Evolutionary conservation across 2,888 invertebrate genomes (phyloP), one percentile per base, ranked within the genome.

Genomic region (Pristionchus maxplancki): DNA sequence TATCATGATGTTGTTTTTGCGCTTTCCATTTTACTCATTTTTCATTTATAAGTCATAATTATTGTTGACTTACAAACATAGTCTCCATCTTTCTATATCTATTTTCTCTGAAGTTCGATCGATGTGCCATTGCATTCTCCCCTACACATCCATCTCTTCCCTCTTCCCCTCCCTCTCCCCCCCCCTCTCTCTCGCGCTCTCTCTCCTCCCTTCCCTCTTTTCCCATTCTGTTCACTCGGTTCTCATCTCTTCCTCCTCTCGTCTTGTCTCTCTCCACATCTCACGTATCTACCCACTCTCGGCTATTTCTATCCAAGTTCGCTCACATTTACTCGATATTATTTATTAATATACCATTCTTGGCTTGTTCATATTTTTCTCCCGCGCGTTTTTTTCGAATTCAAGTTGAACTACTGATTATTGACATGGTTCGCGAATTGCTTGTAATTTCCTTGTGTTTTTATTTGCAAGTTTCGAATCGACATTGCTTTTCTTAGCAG

Each of bases 31-130:
- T 5, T 31, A 4, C 40, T 5, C 9, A 1, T 71, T 4, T 64
- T 31, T 13, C 11, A 64, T 31, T 64, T 31, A 58, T 13, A 4
- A 13, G 64, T 31, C 1, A 28, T 64, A 31, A 15, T 11, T 31
- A 31, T 40, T 40, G 71, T 74, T 40, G 15, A 74, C n/a, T 37
- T 40, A 17, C 34, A 40, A 74, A 37, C 71, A 8, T 40, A 40
- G 2, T 1, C 44, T 34, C 82, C 34, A 2, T 83, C 20, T 31
- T 4, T 81, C 9, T 83, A 53, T 83, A 53, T 83, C 82, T 83
- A 50, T 20, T 37, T 53, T 83, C 82, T 83, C 34, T 83, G 53
- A 83, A 83, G 53, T 34, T 53, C 53, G 82, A 83, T 83, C 82
- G 82, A 53, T 71, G 48, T 83, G 58, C 85, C 64, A 48, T 40